Evolutionary conservation across 2,797 vertebrate species (phyloP).

Genomic region (Chaetophractus vellerosus): DNA sequence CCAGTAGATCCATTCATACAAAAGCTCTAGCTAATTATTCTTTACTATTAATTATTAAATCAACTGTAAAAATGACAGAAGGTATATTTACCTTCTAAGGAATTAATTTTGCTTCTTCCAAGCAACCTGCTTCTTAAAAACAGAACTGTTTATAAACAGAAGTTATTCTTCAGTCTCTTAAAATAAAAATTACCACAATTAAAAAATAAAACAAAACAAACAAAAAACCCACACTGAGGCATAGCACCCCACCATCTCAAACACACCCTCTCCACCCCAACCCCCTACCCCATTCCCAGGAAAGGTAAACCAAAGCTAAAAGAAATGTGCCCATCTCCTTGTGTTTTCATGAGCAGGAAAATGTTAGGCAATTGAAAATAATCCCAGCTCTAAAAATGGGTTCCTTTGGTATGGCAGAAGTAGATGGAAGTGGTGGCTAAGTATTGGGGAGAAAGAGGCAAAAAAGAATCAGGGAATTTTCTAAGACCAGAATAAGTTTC

Average conservation of each 20-base stretch:
- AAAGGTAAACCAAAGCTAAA: background rate
- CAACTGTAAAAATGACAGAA: background rate
- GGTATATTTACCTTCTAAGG: background rate
- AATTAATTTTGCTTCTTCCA: background rate
- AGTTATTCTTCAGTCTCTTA: background rate
- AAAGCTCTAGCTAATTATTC: background rate
- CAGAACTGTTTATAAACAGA: background rate
- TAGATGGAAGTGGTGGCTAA: background rate
- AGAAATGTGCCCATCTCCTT: background rate
- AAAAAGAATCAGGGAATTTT: background rate
- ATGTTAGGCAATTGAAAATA: background rate
- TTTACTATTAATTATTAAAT: background rate
- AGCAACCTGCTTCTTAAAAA: constrained; percentile 23
- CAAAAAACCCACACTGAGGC: too few species aligned
- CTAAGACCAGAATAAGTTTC: background rate
- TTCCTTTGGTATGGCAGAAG: background rate
- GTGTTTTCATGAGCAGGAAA: background rate
- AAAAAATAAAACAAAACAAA: background rate
- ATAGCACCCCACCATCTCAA: background rate
- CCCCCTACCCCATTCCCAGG: too few species aligned
- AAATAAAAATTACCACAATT: background rate
- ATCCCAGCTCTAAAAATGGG: background rate
- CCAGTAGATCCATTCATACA: background rate
- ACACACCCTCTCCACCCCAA: background rate
- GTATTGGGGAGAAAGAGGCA: background rate